phyloP scores from a whole-genome alignment of 2,888 invertebrate genomes.

The Ormyrus pomaceus region DNA sequence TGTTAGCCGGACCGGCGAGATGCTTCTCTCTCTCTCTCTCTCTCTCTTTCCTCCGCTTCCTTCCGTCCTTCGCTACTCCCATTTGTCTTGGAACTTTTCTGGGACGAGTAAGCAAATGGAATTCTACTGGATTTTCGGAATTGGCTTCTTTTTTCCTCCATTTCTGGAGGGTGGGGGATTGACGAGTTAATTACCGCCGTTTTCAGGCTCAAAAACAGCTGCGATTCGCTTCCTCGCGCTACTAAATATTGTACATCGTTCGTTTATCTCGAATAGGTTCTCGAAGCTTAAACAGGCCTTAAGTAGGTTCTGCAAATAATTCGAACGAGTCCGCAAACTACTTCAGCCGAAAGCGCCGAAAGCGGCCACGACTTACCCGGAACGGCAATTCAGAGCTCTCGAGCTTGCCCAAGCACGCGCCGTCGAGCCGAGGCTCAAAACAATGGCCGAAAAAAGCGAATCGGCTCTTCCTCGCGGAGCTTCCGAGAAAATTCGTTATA shows the following conservation, averaged over 20 bases:
- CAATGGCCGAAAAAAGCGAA: conserved; percentile 1
- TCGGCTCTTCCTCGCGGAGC: not conserved
- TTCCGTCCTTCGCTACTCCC: conserved; percentile 35
- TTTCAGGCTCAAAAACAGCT: too few relatives aligned
- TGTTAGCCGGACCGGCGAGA: conserved; percentile 66
- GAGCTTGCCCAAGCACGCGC: not conserved
- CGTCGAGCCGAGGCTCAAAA: not conserved
- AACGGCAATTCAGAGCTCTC: not conserved
- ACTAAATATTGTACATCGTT: too few relatives aligned
- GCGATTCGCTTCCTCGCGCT: too few relatives aligned
- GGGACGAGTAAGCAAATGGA: conserved; percentile 13
- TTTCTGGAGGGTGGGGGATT: too few relatives aligned
- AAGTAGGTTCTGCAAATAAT: too few relatives aligned
- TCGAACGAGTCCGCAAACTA: too few relatives aligned
- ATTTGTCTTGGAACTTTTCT: not conserved
- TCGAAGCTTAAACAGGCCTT: too few relatives aligned
- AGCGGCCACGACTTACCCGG: too few relatives aligned
- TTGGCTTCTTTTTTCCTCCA: too few relatives aligned
- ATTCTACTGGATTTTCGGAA: not conserved
- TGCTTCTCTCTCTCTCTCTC: conserved; percentile 18
- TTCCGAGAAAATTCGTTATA: conserved; percentile 50
- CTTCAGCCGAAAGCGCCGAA: too few relatives aligned
- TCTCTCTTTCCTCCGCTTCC: conserved; percentile 37
- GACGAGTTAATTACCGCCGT: too few relatives aligned
- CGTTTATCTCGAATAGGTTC: too few relatives aligned